A percentile compares a stretch with the other conserved stretches of the same genome.
Evolutionary conservation across 2,888 invertebrate species (phyloP).

Genomic region (Zhengitettix transpicula): DNA sequence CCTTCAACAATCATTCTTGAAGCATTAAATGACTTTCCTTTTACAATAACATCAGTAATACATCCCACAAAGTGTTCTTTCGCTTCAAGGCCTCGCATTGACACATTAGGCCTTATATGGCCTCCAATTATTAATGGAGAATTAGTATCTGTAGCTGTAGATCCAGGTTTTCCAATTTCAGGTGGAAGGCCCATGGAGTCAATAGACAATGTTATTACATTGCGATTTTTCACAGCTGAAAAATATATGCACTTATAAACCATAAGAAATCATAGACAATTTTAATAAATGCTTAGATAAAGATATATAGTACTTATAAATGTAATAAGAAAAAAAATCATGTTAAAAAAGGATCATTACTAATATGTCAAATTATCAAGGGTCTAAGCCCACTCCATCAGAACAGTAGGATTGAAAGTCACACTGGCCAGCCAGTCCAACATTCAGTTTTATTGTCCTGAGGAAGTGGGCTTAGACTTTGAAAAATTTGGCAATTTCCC

Average conservation of each 20-base stretch:
- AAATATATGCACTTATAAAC: conserved; percentile 3
- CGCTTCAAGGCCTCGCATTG: conserved; percentile 40
- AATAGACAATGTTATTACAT: conserved; percentile 73
- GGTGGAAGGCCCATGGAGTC: conserved; percentile 62
- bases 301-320: no score
- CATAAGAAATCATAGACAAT: no score
- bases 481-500: no score
- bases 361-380: no score
- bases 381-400: no score
- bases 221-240: conserved; percentile 73
- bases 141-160: conserved; percentile 57
- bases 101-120: conserved; percentile 39
- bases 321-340: no score
- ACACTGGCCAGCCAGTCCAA: no score
- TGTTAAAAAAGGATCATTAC: no score
- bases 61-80: not conserved
- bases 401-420: no score
- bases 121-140: conserved; percentile 86
- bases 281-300: no score
- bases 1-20: not conserved
- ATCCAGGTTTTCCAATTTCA: conserved; percentile 45
- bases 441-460: no score
- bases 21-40: not conserved
- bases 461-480: no score
- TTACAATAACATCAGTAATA: not conserved